Base-by-base conservation (phyloP, 2,888 invertebrate species). In the Atherix ibis region DNA sequence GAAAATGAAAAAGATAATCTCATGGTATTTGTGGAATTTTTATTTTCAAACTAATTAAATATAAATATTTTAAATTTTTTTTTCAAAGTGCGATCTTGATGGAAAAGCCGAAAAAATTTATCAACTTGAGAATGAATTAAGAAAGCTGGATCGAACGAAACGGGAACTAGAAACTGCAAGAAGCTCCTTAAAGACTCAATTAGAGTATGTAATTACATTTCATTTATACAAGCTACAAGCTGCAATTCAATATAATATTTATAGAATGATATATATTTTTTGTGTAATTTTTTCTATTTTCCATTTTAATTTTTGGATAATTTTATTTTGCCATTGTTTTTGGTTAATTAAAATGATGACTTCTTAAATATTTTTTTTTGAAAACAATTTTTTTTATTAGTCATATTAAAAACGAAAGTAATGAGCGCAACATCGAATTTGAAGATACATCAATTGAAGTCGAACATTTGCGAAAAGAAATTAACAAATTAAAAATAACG, bases 1-100 rank as follows among this genome's bases (percentile, higher is more conserved):
- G 81, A 83, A 49, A 68, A 70, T 46, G 82, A 83, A 51, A 74
- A 80, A 45, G 81, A 83, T 54, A 64, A 65, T 27, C 54, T 74
- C 38, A 45, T 71, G 60, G 74, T 73, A 22, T 22, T 12, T 28
- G 16, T 31, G 6, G 19, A 4, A 10, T 8, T 30, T 30, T 30
- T 18, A 17, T 17, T 17, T 30, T 30, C 17, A 16, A 27, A 3
- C 16, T 15, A 13, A 28, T 28, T 9, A 14, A 31, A 38, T 31
- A 33, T 38, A 30, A 25, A 33, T 22, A 38, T 32, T 34, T 24
- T 17, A 27, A 5, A 30, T 18, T 37, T 17, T 17, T 30, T 4
- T 39, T 40, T 25, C 5, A 26, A 13, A 61, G 56, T 67, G 73
- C 51, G 72, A 73, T 44, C 51, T 82, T 41, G 81, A 83, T 50